phyloP scores from a whole-genome alignment of 2,113 vertebrate genomes.

The Engystomops pustulosus region DNA sequence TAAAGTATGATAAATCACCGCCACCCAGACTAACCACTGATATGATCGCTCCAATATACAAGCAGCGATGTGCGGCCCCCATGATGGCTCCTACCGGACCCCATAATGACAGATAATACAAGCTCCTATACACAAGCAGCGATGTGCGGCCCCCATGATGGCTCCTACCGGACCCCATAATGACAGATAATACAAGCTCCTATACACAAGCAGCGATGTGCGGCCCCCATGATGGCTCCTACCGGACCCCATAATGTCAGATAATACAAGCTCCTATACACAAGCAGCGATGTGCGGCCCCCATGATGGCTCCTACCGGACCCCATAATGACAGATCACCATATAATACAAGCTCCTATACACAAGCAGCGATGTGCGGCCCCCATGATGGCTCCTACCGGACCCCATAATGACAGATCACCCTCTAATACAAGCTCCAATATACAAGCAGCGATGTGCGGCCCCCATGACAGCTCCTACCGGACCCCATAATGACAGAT shows the following conservation, averaged over 20 bases:
- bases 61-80: not conserved
- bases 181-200: not conserved
- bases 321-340: not conserved
- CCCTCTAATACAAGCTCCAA: not conserved
- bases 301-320: not conserved
- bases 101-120: not conserved
- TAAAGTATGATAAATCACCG: not conserved
- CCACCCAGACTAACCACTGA: not conserved
- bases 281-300: not conserved
- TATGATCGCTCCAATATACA: not conserved
- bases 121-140: not conserved
- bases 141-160: not conserved
- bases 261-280: not conserved
- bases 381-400: not conserved
- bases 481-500: not conserved
- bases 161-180: too few species aligned
- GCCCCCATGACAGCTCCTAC: not conserved
- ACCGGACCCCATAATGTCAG: not conserved
- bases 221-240: not conserved
- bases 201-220: not conserved
- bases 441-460: not conserved
- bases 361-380: not conserved
- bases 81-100: too few species aligned
- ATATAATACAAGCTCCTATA: not conserved
- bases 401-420: not conserved